Conservation (phyloP, 2,797 vertebrate genomes). For the Choloepus didactylus region DNA sequence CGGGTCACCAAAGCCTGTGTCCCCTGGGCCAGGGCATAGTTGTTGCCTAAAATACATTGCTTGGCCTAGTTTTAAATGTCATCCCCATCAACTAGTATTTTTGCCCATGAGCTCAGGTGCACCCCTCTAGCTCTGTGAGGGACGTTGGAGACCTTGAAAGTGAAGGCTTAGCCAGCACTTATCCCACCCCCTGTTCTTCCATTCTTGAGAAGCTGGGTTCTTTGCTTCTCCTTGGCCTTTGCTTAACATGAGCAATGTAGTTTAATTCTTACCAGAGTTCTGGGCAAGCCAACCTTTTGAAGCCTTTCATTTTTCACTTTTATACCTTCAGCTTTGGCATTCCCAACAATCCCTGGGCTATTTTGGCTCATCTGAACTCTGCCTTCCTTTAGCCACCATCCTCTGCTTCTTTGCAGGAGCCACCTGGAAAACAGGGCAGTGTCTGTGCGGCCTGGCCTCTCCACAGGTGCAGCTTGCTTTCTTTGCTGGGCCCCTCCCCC, state of each 20-base stretch:
- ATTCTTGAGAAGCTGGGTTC: neutral
- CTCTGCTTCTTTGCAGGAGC: neutral
- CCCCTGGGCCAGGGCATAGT: slow-evolving; percentile 6
- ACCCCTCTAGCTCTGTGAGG: neutral
- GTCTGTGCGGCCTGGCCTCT: rapidly evolving
- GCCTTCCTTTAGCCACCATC: neutral
- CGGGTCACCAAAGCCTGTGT: slow-evolving; percentile 38
- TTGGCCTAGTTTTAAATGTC: slow-evolving; percentile 65
- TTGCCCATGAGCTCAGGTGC: neutral
- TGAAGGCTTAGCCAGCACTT: rapidly evolving
- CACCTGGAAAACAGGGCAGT: neutral
- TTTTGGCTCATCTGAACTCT: neutral
- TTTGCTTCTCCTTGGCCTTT: neutral
- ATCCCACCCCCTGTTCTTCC: rapidly evolving
- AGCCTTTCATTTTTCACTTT: slow-evolving; percentile 57
- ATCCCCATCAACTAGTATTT: neutral
- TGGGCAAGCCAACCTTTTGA: neutral
- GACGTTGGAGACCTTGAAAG: neutral
- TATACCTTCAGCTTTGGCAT: neutral
- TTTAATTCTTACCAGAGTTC: neutral
- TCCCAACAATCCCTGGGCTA: neutral
- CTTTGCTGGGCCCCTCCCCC: neutral
- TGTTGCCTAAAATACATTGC: slow-evolving; percentile 62
- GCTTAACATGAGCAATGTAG: neutral
- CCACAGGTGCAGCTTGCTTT: neutral